phyloP scores from a whole-genome alignment of 2,113 vertebrate genomes.

The Strix aluco region DNA sequence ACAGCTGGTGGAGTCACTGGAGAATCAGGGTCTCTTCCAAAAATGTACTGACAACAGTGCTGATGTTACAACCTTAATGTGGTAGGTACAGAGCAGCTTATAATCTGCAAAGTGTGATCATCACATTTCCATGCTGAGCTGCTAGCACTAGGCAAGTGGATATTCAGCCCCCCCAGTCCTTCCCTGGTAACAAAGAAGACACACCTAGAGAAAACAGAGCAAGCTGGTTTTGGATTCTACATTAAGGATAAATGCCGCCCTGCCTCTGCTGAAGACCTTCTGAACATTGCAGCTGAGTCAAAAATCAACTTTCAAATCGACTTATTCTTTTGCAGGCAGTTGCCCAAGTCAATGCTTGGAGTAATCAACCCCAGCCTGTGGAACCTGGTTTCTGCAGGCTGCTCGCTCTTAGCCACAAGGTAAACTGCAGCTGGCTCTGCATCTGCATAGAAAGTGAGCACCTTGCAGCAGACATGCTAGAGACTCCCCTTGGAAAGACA shows the following conservation, averaged over 20 bases:
- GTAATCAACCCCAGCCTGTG: background rate
- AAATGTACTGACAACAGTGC: background rate
- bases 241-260: background rate
- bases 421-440: background rate
- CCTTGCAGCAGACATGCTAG: background rate
- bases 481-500: background rate
- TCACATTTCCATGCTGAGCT: background rate
- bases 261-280: background rate
- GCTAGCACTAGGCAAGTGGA: background rate
- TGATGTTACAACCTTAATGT: background rate
- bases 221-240: background rate
- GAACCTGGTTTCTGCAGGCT: background rate
- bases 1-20: background rate
- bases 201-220: background rate
- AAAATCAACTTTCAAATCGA: background rate
- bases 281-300: conserved; percentile 23
- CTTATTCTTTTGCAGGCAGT: background rate
- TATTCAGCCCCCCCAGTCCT: background rate
- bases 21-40: background rate
- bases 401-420: background rate
- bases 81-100: background rate
- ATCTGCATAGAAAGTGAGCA: background rate
- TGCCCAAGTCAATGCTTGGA: background rate
- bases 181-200: background rate
- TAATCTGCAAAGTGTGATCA: background rate